Percentiles rank a stretch among this genome's conserved stretches.
Conservation (phyloP, 2,113 vertebrate genomes). For the Sinosuthora webbiana region DNA sequence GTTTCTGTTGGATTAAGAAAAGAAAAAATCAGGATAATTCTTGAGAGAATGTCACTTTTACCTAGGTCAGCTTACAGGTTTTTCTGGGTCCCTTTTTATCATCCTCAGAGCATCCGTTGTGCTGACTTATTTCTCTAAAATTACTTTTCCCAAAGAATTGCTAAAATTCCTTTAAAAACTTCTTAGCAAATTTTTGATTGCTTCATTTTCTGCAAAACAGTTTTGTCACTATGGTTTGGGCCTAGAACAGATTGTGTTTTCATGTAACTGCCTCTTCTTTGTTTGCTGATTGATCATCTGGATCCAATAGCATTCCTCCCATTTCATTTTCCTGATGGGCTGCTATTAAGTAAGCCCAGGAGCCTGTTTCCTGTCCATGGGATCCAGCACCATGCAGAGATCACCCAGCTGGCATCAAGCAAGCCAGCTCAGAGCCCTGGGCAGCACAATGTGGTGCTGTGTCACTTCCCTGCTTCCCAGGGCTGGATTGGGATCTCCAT, state of each 20-base stretch:
- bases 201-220: neutral
- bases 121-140: neutral
- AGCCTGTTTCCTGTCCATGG: neutral
- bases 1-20: neutral
- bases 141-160: neutral
- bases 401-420: neutral
- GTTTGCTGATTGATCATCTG: neutral
- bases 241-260: neutral
- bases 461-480: neutral
- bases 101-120: neutral
- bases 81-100: neutral
- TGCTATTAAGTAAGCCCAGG: neutral
- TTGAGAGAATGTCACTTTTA: neutral
- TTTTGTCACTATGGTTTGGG: neutral
- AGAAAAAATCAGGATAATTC: neutral
- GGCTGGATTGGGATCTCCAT: accelerated
- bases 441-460: neutral
- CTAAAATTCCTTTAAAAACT: neutral
- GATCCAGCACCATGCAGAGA: neutral
- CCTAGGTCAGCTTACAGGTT: neutral
- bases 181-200: neutral
- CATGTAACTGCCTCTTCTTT: neutral
- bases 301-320: neutral
- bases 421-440: neutral
- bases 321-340: neutral